phyloP scores from a whole-genome alignment of 2,888 invertebrate species.

The Digitonthophagus gazella region DNA sequence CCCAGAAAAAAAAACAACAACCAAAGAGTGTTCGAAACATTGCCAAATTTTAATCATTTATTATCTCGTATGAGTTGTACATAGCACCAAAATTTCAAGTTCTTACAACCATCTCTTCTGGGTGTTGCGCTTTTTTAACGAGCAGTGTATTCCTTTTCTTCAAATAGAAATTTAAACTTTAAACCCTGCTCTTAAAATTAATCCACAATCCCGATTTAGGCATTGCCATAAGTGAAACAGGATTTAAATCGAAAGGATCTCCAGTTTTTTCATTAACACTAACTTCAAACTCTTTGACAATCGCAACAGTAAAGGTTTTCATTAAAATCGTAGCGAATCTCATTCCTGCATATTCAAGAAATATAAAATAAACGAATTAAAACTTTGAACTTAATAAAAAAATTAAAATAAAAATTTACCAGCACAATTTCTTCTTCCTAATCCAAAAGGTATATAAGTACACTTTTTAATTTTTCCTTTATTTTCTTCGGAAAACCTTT shows the following conservation, averaged over 20 bases:
- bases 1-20: no score
- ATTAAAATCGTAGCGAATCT: slow-evolving; percentile 37
- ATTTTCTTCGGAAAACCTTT: slow-evolving; percentile 9
- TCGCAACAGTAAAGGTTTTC: slow-evolving; percentile 33
- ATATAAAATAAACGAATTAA: background rate
- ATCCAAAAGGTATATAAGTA: slow-evolving; percentile 16
- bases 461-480: slow-evolving; percentile 22
- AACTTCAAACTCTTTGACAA: slow-evolving; percentile 33
- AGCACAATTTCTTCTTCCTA: slow-evolving; percentile 16
- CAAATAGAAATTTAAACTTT: no score
- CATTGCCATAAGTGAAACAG: slow-evolving; percentile 27
- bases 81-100: no score
- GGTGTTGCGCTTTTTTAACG: no score
- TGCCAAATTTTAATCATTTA: no score
- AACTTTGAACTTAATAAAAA: no score
- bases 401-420: slow-evolving; percentile 14
- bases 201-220: slow-evolving; percentile 35
- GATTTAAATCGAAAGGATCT: slow-evolving; percentile 34
- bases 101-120: no score
- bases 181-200: slow-evolving; percentile 26
- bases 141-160: no score
- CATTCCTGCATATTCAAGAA: slow-evolving; percentile 31
- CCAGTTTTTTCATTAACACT: slow-evolving; percentile 34
- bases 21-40: no score
- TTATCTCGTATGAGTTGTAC: no score